Conservation (phyloP, 2,113 vertebrate species). For the Gambusia affinis region DNA sequence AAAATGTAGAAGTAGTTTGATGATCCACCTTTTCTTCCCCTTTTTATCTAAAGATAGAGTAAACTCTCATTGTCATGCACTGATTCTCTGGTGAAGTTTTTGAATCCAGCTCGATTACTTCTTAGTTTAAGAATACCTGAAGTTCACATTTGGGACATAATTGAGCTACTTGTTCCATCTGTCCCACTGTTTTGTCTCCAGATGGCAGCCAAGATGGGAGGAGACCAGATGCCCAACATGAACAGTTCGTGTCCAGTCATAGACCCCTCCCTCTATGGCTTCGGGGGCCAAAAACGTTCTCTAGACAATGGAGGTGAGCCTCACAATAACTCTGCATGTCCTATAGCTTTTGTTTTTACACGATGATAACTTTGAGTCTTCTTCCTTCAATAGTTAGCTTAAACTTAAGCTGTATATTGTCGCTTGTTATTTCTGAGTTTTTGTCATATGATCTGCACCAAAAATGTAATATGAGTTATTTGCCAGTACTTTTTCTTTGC, state of each 20-base stretch:
- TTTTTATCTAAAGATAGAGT: too few species aligned
- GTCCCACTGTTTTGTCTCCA: conserved; percentile 61
- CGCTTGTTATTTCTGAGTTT: background rate
- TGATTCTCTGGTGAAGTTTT: too few species aligned
- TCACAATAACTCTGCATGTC: background rate
- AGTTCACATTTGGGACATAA: too few species aligned
- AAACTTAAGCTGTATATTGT: background rate
- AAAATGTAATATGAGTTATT: background rate
- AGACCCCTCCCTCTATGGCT: conserved; percentile 91
- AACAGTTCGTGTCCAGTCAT: conserved; percentile 92
- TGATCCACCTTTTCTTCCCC: too few species aligned
- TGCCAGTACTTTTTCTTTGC: background rate
- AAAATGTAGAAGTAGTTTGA: too few species aligned
- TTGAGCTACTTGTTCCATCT: conserved; percentile 12
- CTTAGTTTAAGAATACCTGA: too few species aligned
- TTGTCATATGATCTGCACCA: background rate
- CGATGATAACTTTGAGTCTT: background rate
- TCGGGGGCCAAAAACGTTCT: conserved; percentile 91
- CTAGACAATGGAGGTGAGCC: conserved; percentile 94
- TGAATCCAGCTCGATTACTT: too few species aligned
- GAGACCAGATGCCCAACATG: conserved; percentile 93
- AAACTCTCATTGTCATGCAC: too few species aligned
- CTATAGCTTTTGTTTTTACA: background rate
- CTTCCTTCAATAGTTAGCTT: too few species aligned
- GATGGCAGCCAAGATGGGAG: conserved; percentile 97